A percentile compares a stretch with the other conserved stretches of the same genome.
Evolutionary conservation across 2,888 invertebrate species (phyloP).

Genomic region (Pheosia gnoma): DNA sequence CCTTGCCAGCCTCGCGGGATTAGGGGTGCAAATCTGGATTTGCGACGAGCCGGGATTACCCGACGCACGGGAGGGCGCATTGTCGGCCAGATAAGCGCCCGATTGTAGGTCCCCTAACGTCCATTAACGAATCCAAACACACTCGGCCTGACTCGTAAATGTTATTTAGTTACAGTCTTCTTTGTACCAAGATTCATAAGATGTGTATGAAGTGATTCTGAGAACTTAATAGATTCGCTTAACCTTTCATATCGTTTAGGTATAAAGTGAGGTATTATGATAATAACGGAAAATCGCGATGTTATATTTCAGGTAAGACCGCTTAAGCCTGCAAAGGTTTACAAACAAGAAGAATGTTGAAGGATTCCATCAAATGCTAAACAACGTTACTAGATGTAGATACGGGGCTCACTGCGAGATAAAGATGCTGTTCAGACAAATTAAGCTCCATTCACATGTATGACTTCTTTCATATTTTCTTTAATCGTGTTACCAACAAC

Average conservation of each 20-base stretch:
- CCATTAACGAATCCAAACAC: conserved; percentile 20
- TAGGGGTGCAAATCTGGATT: background rate
- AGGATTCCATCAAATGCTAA: too few relatives aligned
- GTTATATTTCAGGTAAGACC: too few relatives aligned
- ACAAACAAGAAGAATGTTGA: too few relatives aligned
- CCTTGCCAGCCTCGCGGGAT: conserved; percentile 10
- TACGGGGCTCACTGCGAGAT: too few relatives aligned
- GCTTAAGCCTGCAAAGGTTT: too few relatives aligned
- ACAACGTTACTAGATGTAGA: too few relatives aligned
- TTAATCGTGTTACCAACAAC: too few relatives aligned
- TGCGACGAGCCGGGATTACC: background rate
- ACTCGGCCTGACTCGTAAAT: conserved; percentile 11
- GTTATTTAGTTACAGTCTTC: conserved; percentile 13
- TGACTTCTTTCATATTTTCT: too few relatives aligned
- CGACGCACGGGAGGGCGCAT: background rate
- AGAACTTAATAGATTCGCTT: background rate
- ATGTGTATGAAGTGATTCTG: background rate
- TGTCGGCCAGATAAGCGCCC: conserved; percentile 25
- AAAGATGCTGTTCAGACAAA: too few relatives aligned
- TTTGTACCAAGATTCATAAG: conserved; percentile 1
- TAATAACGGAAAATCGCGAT: too few relatives aligned
- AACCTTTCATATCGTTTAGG: background rate
- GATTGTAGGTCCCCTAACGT: conserved; percentile 23
- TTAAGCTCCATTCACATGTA: too few relatives aligned
- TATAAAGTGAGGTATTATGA: too few relatives aligned